Base-by-base conservation (phyloP, 2,888 invertebrate genomes). In the Pteria penguin region DNA sequence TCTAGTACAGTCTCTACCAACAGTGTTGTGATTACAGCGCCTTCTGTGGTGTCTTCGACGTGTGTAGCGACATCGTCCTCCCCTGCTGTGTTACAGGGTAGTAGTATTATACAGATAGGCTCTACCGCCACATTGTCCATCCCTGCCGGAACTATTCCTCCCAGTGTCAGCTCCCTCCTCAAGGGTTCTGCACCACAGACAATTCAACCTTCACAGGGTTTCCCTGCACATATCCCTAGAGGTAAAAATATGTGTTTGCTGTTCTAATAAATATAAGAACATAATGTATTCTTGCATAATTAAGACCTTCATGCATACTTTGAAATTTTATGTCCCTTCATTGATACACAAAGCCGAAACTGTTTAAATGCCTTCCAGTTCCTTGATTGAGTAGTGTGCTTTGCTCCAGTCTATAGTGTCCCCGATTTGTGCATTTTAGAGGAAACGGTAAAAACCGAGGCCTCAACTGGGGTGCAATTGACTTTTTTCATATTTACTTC, bases 91-190 rank as follows among this genome's bases (percentile, higher is more conserved):
- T 33, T 58, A 65, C 55, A 60, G 18, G 36, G 55, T 18, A 32
- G 70, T 24, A 77, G 76, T 26, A 77, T 77, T 60, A 67, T 77
- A 57, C 76, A 77, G 52, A 77, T 77, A 4, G 68, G 66, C 36
- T 67, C 76, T 11, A 68, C 73, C 24, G 29, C 76, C 24, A 29
- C 76, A 0, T 14, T 29, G 24, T 32, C 22, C 26, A 22, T 45
- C 45, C 45, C 60, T 18, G 29, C 70, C 3, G 45, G 36, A 26
- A 27, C 31, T 14, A 32, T 36, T 8, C 72, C 63, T 4, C 33
- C 31, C 33, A 68, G 26, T 26, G 75, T 73, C 32, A 69, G 72
- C 52, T 65, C 76, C 36, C 69, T 73, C 5, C 24, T 73, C 33
- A 69, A 61, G 67, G 63, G 52, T 29, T 31, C 54, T 33, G 22